A percentile compares a stretch with the other conserved stretches of the same genome.
These are phyloP conservation scores for Ptiloglossa arizonensis DNA, from an alignment of 1,140 invertebrate genomes.

Conservation along the genomic window DNA sequence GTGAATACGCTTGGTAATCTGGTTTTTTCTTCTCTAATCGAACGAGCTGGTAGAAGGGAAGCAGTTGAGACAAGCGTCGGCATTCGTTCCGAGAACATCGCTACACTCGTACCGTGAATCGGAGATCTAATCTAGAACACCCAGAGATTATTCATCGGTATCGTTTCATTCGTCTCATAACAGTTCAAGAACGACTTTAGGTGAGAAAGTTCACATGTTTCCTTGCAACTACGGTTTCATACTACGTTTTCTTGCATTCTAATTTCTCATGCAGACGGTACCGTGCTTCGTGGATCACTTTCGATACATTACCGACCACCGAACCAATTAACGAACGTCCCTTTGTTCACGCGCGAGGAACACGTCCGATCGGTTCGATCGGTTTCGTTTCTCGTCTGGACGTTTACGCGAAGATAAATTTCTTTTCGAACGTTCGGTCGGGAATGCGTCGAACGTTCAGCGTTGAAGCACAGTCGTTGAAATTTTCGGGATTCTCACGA, in stretches of 20 bases:
- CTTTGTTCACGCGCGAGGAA: background rate
- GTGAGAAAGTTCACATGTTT: background rate
- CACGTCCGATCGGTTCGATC: background rate
- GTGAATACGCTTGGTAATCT: background rate
- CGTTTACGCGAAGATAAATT: too few relatives aligned
- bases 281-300: slow-evolving; percentile 12
- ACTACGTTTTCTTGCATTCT: slow-evolving; percentile 42
- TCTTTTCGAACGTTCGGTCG: background rate
- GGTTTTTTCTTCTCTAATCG: slow-evolving; percentile 17
- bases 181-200: background rate
- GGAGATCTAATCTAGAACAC: background rate
- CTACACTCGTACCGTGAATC: background rate
- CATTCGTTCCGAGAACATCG: background rate
- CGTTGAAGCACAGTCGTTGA: background rate
- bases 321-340: background rate
- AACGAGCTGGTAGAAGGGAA: slow-evolving; percentile 20
- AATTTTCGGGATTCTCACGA: background rate
- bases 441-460: too few relatives aligned
- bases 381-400: too few relatives aligned
- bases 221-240: slow-evolving; percentile 29
- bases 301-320: slow-evolving; percentile 8
- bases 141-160: background rate
- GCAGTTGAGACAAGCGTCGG: slow-evolving; percentile 15
- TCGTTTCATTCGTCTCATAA: too few relatives aligned
- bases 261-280: slow-evolving; percentile 36